These are phyloP conservation scores for Rhynchopsitta pachyrhyncha DNA, from an alignment of 2,113 vertebrate genomes.

Conservation along the genomic window DNA sequence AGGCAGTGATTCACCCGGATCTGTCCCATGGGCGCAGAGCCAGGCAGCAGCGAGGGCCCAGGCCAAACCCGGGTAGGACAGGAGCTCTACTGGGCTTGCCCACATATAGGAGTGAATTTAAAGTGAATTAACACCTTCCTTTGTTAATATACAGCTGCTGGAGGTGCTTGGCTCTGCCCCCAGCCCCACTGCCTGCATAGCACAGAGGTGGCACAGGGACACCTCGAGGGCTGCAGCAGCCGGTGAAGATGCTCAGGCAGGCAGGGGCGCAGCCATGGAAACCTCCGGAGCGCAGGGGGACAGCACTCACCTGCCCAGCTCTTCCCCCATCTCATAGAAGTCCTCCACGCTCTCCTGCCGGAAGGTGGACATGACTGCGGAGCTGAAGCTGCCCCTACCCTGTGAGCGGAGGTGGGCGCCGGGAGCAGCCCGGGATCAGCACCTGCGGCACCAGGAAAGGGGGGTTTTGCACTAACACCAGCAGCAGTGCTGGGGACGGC, in stretches of 20 bases:
- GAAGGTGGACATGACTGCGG: slow-evolving; percentile 77
- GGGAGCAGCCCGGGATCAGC: not conserved
- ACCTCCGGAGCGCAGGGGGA: fast-evolving
- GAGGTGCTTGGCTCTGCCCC: not conserved
- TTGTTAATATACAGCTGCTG: not conserved
- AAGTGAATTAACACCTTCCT: fast-evolving
- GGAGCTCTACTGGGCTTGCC: not conserved
- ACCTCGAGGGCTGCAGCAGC: fast-evolving
- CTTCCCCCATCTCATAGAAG: slow-evolving; percentile 83
- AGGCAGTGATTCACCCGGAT: not conserved
- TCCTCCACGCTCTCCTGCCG: slow-evolving; percentile 81
- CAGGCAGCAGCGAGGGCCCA: not conserved
- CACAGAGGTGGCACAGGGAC: not conserved
- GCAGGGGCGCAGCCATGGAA: not conserved
- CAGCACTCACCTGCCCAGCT: slow-evolving; percentile 76
- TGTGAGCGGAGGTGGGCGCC: fast-evolving
- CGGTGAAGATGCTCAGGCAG: fast-evolving
- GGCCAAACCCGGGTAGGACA: not conserved
- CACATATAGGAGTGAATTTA: not conserved
- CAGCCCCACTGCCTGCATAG: not conserved
- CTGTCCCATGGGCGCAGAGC: not conserved
- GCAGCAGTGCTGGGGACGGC: not conserved
- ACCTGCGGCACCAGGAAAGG: not conserved
- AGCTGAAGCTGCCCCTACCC: not conserved
- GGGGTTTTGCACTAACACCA: fast-evolving